phyloP scores from a whole-genome alignment of 1,140 invertebrate species.

The Procambarus virginalis region DNA sequence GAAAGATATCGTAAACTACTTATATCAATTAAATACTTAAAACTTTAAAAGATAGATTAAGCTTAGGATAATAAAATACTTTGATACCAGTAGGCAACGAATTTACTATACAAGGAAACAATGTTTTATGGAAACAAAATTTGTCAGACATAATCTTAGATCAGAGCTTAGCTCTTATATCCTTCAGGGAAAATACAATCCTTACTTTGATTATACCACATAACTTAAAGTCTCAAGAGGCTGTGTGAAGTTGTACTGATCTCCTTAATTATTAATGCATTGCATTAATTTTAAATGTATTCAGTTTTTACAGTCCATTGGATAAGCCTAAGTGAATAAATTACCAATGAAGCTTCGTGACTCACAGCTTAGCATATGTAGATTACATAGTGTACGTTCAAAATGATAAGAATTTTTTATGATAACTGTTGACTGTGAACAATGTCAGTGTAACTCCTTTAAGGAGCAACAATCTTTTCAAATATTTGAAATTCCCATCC shows the following conservation, averaged over 20 bases:
- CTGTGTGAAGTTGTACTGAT: background rate
- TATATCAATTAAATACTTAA: too few relatives aligned
- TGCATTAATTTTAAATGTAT: background rate
- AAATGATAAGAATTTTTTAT: background rate
- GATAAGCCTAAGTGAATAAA: background rate
- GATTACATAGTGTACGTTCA: background rate
- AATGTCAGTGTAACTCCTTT: too few relatives aligned
- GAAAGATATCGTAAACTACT: too few relatives aligned
- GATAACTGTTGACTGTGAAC: too few relatives aligned
- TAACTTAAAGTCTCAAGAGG: background rate
- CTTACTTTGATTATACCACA: conserved; percentile 32
- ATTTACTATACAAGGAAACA: conserved; percentile 55
- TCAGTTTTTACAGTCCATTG: background rate
- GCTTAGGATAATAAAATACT: conserved; percentile 22
- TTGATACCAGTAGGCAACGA: conserved; percentile 30
- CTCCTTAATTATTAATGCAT: background rate
- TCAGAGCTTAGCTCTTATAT: conserved; percentile 16
- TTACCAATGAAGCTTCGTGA: too few relatives aligned
- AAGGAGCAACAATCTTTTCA: too few relatives aligned
- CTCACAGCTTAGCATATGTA: background rate
- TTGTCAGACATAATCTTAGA: conserved; percentile 25
- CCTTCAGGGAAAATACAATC: conserved; percentile 7
- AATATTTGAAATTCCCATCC: too few relatives aligned
- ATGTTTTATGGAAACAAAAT: conserved; percentile 47
- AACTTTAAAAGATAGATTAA: too few relatives aligned